Evolutionary conservation across 1,140 invertebrate species (phyloP).

Genomic region (Tetraneura akinire): DNA sequence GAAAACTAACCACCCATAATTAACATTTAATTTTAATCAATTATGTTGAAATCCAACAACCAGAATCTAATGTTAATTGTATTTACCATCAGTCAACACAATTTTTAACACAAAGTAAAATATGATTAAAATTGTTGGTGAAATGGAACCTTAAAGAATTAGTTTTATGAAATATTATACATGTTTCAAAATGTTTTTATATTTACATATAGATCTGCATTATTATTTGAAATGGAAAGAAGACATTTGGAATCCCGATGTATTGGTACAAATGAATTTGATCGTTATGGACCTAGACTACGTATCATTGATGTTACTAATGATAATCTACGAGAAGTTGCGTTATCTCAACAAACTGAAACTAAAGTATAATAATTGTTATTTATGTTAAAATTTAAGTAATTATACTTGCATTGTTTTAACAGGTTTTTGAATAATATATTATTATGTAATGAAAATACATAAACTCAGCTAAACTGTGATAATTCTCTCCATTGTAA

Average conservation of each 20-base stretch:
- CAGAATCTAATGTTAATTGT: too few species aligned
- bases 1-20: too few species aligned
- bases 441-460: neutral
- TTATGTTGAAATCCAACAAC: too few species aligned
- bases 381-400: constrained; percentile 7
- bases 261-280: constrained; percentile 40
- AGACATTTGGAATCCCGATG: constrained; percentile 40
- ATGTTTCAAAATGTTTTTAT: too few species aligned
- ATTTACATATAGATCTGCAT: constrained; percentile 53
- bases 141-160: too few species aligned
- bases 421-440: neutral
- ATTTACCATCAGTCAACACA: too few species aligned
- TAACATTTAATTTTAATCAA: too few species aligned
- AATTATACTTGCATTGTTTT: neutral
- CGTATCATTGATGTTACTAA: constrained; percentile 51
- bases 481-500: neutral
- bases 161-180: too few species aligned
- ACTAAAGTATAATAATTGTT: constrained; percentile 55
- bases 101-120: too few species aligned
- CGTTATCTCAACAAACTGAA: constrained; percentile 55
- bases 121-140: too few species aligned
- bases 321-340: constrained; percentile 54
- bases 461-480: neutral
- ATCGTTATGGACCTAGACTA: constrained; percentile 21
- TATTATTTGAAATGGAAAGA: constrained; percentile 55